phyloP scores from a whole-genome alignment of 2,113 vertebrate genomes.

The Dasyprocta punctata region DNA sequence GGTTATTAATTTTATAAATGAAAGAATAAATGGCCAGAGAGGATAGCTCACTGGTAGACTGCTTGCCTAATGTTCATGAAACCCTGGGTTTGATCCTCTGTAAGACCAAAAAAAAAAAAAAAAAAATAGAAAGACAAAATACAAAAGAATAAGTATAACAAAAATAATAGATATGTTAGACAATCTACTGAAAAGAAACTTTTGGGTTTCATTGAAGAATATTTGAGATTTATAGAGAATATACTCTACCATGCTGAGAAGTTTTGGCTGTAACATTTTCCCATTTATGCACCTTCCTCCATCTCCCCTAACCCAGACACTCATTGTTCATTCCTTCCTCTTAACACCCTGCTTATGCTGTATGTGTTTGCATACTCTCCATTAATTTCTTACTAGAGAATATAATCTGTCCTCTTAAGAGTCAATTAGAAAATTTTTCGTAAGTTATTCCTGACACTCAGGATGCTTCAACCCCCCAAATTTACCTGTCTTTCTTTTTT shows the following conservation, averaged over 20 bases:
- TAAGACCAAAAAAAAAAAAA: neutral
- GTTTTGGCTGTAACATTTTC: neutral
- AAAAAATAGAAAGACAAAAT: neutral
- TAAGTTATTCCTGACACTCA: neutral
- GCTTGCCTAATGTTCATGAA: neutral
- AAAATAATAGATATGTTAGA: neutral
- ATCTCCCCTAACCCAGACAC: neutral
- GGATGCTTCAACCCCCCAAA: neutral
- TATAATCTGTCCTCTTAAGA: neutral
- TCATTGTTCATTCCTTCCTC: neutral
- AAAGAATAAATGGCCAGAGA: neutral
- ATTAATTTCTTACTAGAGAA: neutral
- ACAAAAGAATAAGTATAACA: neutral
- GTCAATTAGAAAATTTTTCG: neutral
- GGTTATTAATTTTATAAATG: neutral
- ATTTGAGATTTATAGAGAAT: neutral
- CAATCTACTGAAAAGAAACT: neutral
- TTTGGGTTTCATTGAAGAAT: neutral
- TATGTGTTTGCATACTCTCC: neutral
- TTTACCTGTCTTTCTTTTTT: neutral
- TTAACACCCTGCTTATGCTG: neutral
- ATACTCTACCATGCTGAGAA: neutral
- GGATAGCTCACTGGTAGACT: neutral
- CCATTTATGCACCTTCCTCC: neutral
- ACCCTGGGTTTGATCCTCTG: neutral